Percentiles rank a stretch among this genome's conserved stretches.
Conservation (phyloP, 1,140 invertebrate genomes). For the Ericerus pela region DNA sequence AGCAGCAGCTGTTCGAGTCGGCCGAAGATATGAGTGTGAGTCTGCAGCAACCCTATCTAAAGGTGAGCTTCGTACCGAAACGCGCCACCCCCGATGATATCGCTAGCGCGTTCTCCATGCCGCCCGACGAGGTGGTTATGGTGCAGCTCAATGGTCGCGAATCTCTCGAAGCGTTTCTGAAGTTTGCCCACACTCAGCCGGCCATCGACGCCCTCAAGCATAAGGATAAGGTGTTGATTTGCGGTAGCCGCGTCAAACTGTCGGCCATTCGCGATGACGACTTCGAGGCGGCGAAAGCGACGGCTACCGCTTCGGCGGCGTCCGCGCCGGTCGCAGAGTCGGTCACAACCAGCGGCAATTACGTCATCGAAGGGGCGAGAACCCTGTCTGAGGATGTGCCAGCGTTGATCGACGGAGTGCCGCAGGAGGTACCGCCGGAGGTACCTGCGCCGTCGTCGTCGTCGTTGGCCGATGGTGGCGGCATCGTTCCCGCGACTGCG, state of each 20-base stretch:
- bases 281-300: not conserved
- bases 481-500: not conserved
- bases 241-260: not conserved
- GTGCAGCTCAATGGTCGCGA: not conserved
- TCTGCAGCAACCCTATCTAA: not conserved
- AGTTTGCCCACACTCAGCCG: not conserved
- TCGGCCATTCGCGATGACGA: not conserved
- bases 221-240: not conserved
- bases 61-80: constrained; percentile 1
- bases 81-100: not conserved
- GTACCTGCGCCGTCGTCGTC: too few species aligned
- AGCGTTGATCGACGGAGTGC: too few species aligned
- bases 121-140: not conserved
- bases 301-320: too few species aligned
- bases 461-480: not conserved
- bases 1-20: not conserved
- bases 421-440: too few species aligned
- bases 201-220: not conserved
- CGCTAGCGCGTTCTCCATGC: not conserved
- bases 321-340: too few species aligned
- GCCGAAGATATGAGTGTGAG: not conserved
- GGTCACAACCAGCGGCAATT: too few species aligned
- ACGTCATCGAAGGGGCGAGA: too few species aligned
- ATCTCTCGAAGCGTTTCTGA: not conserved
- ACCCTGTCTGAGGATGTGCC: too few species aligned